Conservation (phyloP, 2,113 vertebrate genomes). For the Genyomyrus donnyi region DNA sequence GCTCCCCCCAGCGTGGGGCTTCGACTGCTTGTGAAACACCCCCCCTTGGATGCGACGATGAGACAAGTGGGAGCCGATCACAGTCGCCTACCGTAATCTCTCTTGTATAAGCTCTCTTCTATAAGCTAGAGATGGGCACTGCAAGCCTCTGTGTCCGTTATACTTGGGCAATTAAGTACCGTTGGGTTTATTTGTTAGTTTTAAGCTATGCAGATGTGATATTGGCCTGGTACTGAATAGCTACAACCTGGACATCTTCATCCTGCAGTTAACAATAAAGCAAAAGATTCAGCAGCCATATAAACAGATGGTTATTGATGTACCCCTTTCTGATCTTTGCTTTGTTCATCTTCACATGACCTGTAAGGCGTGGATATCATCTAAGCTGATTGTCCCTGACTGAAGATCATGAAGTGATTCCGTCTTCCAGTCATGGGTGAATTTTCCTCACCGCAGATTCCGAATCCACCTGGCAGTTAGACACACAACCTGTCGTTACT, state of each 20-base stretch:
- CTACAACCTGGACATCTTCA: slow-evolving; percentile 51
- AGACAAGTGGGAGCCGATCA: slow-evolving; percentile 12
- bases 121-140: background rate
- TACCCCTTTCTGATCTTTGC: background rate
- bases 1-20: background rate
- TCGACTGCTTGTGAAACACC: background rate
- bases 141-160: background rate
- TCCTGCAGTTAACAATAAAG: slow-evolving; percentile 47
- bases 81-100: background rate
- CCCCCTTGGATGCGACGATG: background rate
- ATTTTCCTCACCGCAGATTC: background rate
- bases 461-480: background rate
- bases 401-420: background rate
- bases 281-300: slow-evolving; percentile 35
- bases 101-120: background rate
- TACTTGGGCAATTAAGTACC: background rate
- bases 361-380: background rate
- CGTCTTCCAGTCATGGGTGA: background rate
- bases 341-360: background rate
- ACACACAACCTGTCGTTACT: background rate
- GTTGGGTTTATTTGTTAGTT: slow-evolving; percentile 45
- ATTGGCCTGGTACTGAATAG: slow-evolving; percentile 49
- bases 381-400: background rate
- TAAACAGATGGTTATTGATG: slow-evolving; percentile 39
- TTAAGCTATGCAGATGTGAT: slow-evolving; percentile 51